Evolutionary conservation across 2,113 vertebrate species (phyloP).

Genomic region (Phyllostomus discolor): DNA sequence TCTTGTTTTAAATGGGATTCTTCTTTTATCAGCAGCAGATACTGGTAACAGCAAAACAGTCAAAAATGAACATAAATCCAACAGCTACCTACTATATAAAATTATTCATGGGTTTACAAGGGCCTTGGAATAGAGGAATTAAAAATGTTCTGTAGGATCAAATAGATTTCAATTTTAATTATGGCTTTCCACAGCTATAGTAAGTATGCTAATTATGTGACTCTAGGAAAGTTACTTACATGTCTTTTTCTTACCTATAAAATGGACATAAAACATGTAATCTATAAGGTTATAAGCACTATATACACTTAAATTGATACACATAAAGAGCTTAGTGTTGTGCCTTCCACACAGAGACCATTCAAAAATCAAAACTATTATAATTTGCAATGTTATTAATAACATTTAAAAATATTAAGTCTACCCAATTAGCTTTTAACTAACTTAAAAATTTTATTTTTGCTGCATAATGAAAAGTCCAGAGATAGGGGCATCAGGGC

Average conservation of each 20-base stretch:
- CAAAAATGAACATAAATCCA: neutral
- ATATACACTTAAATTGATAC: neutral
- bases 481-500: neutral
- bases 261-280: neutral
- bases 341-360: neutral
- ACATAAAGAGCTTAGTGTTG: neutral
- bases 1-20: neutral
- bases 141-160: neutral
- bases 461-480: neutral
- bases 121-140: neutral
- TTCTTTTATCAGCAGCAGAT: neutral
- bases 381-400: neutral
- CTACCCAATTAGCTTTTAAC: neutral
- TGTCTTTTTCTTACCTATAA: neutral
- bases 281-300: neutral
- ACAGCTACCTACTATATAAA: neutral
- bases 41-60: neutral
- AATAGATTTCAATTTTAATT: neutral
- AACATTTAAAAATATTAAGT: neutral
- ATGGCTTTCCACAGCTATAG: neutral
- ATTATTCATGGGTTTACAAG: neutral
- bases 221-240: neutral
- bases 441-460: slow-evolving; percentile 4
- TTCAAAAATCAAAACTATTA: neutral
- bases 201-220: neutral